Conservation (phyloP, 2,797 vertebrate genomes). For the Petrocephalus sullivani region DNA sequence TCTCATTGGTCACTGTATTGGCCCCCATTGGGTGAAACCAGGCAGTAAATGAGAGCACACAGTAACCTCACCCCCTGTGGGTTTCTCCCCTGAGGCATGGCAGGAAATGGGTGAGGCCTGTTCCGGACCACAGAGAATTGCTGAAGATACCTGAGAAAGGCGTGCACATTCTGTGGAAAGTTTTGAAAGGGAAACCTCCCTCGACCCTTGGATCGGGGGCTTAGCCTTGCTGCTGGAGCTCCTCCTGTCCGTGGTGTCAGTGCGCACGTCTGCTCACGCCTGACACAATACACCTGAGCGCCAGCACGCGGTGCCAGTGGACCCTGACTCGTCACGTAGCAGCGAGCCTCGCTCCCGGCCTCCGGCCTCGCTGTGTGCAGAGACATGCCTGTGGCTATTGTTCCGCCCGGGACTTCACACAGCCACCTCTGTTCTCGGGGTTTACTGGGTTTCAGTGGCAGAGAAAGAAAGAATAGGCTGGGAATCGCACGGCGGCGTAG, state of each 20-base stretch:
- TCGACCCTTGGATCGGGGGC: background rate
- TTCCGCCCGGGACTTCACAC: slow-evolving; percentile 1
- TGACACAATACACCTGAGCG: slow-evolving; percentile 26
- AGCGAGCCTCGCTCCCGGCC: slow-evolving; percentile 48
- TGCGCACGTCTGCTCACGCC: background rate
- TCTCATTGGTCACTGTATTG: background rate
- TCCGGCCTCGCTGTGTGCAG: slow-evolving; percentile 43
- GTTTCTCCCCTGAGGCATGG: background rate
- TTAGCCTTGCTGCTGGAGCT: background rate
- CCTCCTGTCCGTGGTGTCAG: background rate
- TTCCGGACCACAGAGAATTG: background rate
- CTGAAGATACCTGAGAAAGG: background rate
- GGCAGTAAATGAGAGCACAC: background rate
- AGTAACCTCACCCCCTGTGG: background rate
- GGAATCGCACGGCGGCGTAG: background rate
- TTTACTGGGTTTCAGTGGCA: slow-evolving; percentile 12
- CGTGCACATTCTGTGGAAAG: background rate
- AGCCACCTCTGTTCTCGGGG: slow-evolving; percentile 9
- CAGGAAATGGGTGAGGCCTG: background rate
- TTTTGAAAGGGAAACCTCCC: background rate
- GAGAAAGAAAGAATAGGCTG: background rate
- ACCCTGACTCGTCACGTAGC: slow-evolving; percentile 50
- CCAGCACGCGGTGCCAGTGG: slow-evolving; percentile 54
- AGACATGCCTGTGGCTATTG: slow-evolving; percentile 39
- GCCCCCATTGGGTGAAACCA: background rate